Evolutionary conservation across 2,888 invertebrate genomes (phyloP), one percentile per base, ranked within the genome.

Genomic region (Altica lythri): DNA sequence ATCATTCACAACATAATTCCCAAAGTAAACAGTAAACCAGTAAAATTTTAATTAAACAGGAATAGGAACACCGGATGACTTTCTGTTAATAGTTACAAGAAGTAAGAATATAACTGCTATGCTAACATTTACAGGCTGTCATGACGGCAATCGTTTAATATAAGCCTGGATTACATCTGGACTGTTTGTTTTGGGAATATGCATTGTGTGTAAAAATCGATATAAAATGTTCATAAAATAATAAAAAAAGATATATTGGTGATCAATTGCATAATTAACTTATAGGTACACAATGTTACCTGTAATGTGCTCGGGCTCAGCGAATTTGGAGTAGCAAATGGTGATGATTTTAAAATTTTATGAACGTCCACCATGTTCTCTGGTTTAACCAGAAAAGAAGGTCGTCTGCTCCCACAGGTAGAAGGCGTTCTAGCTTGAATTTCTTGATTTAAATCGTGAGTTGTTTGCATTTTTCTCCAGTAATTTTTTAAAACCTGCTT

Each of bases 381-480:
- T 12, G 49, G 14, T 32, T 49, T 40, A 25, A 40, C 16, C 1
- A 40, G 32, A 13, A 61, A 40, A 1, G 88, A 88, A 0, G 88
- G 89, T 40, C 89, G 78, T 46, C 89, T 79, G 0, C 88, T 89
- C 0, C 88, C 89, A 57, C 88, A 88, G 1, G 85, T 87, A 57
- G 89, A 89, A 2, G 89, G 90, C 1, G 89, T 89, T 59, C 89
- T 78, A 2, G 89, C 89, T 72, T 90, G 89, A 58, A 90, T 90
- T 73, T 90, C 90, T 70, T 88, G 86, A 58, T 88, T 86, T 37
- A 90, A 83, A 72, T 90, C 89, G 68, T 86, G 87, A 73, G 89
- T 89, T 2, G 88, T 88, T 76, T 88, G 81, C 71, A 88, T 83
- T 75, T 90, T 89, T 40, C 90, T 79, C 81, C 86, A 85, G 72